phyloP scores from a whole-genome alignment of 2,113 vertebrate species.

The Oenanthe melanoleuca region DNA sequence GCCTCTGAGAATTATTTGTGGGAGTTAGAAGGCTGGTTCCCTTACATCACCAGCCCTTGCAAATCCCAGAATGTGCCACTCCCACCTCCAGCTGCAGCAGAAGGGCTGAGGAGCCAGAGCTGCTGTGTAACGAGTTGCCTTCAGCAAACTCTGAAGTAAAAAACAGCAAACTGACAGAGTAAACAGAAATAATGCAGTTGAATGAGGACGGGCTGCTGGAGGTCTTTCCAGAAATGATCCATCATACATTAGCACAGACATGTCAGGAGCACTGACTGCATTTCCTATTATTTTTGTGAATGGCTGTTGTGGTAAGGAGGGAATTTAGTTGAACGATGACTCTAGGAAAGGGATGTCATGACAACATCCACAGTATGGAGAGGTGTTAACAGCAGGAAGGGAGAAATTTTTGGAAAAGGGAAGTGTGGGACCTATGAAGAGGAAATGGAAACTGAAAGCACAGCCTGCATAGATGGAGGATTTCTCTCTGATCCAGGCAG shows the following conservation, averaged over 20 bases:
- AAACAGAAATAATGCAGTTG: not conserved
- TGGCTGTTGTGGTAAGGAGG: not conserved
- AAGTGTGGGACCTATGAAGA: not conserved
- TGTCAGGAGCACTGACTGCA: not conserved
- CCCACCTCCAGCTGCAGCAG: not conserved
- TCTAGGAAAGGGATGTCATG: not conserved
- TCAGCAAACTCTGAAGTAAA: not conserved
- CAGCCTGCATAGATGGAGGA: not conserved
- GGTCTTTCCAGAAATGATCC: not conserved
- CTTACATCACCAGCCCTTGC: not conserved
- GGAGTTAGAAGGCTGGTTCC: not conserved
- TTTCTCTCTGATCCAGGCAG: not conserved
- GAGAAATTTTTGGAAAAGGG: not conserved
- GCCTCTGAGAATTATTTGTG: not conserved
- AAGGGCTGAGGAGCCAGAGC: not conserved
- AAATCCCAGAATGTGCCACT: not conserved
- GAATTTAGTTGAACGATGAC: not conserved
- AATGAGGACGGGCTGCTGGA: not conserved
- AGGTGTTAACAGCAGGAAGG: not conserved
- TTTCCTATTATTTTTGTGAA: constrained; percentile 14
- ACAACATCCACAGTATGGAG: not conserved
- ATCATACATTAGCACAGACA: not conserved
- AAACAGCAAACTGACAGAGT: not conserved
- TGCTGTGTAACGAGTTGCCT: not conserved
- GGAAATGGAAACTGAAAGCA: not conserved